phyloP scores from a whole-genome alignment of 2,113 vertebrate species.

The Orthochromis indermauri region DNA sequence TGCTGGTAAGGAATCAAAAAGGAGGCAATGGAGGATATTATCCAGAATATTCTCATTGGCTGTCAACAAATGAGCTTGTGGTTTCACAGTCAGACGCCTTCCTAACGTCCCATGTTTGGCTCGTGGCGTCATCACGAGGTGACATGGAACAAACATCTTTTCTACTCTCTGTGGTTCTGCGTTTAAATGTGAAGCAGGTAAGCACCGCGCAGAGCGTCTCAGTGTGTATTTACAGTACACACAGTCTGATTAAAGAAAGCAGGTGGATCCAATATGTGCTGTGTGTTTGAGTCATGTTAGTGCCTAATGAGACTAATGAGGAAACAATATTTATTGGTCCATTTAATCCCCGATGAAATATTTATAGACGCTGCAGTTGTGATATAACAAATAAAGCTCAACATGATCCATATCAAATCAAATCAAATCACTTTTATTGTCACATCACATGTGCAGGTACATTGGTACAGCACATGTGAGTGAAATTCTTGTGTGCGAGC shows the following conservation, averaged over 20 bases:
- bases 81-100: not conserved
- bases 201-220: not conserved
- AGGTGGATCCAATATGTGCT: not conserved
- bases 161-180: not conserved
- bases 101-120: not conserved
- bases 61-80: not conserved
- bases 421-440: too few species aligned
- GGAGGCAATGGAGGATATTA: not conserved
- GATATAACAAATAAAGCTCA: not conserved
- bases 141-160: not conserved
- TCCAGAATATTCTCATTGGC: not conserved
- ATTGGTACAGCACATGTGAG: too few species aligned
- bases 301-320: not conserved
- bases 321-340: not conserved
- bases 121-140: not conserved
- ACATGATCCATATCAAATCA: not conserved
- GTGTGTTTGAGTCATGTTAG: not conserved
- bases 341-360: conserved; percentile 18
- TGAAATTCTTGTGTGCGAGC: too few species aligned
- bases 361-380: not conserved
- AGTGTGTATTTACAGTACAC: not conserved
- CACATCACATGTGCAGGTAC: too few species aligned
- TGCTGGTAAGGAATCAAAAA: not conserved
- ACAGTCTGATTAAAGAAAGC: not conserved
- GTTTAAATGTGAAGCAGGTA: not conserved